These are phyloP conservation scores for Oxyteleia sp. DNA, from an alignment of 2,888 invertebrate genomes.

Conservation along the genomic window DNA sequence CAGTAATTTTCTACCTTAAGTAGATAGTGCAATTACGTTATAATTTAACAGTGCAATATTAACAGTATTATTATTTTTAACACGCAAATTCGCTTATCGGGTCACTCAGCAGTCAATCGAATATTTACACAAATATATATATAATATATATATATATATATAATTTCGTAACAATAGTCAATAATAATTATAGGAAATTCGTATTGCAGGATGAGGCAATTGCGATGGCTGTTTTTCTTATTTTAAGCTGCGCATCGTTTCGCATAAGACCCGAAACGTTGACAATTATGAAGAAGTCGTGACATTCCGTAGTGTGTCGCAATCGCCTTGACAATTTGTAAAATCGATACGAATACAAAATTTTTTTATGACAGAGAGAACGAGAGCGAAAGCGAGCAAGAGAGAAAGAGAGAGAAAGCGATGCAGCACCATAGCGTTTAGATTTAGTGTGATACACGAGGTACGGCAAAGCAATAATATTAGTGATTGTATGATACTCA, in stretches of 20 bases:
- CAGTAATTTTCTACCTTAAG: no score
- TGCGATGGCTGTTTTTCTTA: constrained; percentile 41
- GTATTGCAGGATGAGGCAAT: constrained; percentile 46
- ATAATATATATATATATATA: no score
- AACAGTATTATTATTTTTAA: constrained; percentile 32
- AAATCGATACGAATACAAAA: constrained; percentile 35
- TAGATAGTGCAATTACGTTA: constrained; percentile 25
- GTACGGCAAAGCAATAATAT: constrained; percentile 87
- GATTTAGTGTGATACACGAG: constrained; percentile 87
- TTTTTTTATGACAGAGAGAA: constrained; percentile 44
- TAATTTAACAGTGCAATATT: constrained; percentile 22
- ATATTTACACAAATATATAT: constrained; percentile 78
- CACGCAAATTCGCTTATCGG: constrained; percentile 49
- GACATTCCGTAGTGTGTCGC: constrained; percentile 31
- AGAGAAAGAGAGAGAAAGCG: constrained; percentile 58
- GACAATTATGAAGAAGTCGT: constrained; percentile 22
- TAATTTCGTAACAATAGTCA: constrained; percentile 79
- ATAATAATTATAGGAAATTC: constrained; percentile 59
- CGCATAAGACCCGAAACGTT: no score
- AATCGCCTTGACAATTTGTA: constrained; percentile 61
- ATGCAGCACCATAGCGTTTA: constrained; percentile 81
- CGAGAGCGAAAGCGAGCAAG: constrained; percentile 11
- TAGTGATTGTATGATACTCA: constrained; percentile 87
- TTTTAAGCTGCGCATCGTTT: no score
- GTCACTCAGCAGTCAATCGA: constrained; percentile 84